These are phyloP conservation scores for Drosophila mayri DNA, from an alignment of 1,140 invertebrate species.

Conservation along the genomic window DNA sequence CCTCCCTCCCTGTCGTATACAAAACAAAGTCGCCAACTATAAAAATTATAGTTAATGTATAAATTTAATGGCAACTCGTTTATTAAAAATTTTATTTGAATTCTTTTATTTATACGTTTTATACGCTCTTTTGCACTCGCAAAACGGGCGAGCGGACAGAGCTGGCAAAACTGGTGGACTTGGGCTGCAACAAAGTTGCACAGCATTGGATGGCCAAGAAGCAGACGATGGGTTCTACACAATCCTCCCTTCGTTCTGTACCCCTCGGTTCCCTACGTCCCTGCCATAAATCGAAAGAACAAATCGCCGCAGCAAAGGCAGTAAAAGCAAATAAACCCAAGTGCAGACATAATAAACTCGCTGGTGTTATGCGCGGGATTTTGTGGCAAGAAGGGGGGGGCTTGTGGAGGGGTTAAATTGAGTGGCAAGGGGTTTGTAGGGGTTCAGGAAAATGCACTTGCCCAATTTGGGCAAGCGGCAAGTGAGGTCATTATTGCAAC, in stretches of 20 bases:
- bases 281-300: constrained; percentile 81
- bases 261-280: constrained; percentile 19
- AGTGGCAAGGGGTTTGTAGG: too few relatives aligned
- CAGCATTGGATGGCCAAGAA: constrained; percentile 50
- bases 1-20: constrained; percentile 58
- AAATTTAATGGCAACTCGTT: constrained; percentile 85
- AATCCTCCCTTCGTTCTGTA: neutral
- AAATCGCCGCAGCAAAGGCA: constrained; percentile 81
- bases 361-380: constrained; percentile 71
- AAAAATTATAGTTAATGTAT: constrained; percentile 85
- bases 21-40: constrained; percentile 84
- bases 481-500: constrained; percentile 77
- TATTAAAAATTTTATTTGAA: constrained; percentile 85
- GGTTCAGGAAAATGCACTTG: constrained; percentile 43
- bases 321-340: constrained; percentile 83
- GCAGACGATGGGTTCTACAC: constrained; percentile 37
- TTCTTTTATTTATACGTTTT: constrained; percentile 84
- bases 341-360: constrained; percentile 83
- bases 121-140: constrained; percentile 77
- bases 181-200: constrained; percentile 74
- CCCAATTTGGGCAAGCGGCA: constrained; percentile 58
- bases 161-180: constrained; percentile 49
- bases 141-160: constrained; percentile 13
- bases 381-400: constrained; percentile 8
- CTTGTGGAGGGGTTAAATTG: neutral